phyloP scores from a whole-genome alignment of 2,113 vertebrate genomes.

The Labrus mixtus region DNA sequence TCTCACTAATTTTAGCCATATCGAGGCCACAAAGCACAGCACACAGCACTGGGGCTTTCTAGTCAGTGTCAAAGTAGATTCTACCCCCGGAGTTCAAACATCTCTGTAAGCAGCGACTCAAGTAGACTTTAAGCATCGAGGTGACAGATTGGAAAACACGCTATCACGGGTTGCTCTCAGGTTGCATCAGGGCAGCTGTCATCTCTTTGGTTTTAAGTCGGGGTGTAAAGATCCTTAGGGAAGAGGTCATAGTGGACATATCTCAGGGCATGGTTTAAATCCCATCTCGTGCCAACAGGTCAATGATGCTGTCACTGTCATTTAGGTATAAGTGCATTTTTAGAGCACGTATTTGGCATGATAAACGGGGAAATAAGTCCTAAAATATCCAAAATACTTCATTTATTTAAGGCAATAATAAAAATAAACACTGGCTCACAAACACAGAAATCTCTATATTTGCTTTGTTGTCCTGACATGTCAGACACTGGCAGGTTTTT shows the following conservation, averaged over 20 bases:
- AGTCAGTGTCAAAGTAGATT: slow-evolving; percentile 19
- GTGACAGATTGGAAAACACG: neutral
- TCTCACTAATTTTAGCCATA: slow-evolving; percentile 14
- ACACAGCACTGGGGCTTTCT: slow-evolving; percentile 5
- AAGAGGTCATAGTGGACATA: neutral
- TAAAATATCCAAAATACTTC: neutral
- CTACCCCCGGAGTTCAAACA: neutral
- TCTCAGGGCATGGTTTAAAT: neutral
- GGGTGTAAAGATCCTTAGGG: neutral
- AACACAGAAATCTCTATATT: slow-evolving; percentile 2
- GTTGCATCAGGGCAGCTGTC: slow-evolving; percentile 9
- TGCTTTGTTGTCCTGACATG: slow-evolving; percentile 24
- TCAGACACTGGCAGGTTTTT: slow-evolving; percentile 12
- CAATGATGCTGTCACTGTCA: neutral
- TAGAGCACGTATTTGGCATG: neutral
- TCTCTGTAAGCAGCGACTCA: slow-evolving; percentile 22
- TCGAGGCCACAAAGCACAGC: slow-evolving; percentile 37
- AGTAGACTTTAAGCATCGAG: neutral
- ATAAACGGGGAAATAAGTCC: neutral
- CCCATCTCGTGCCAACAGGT: neutral
- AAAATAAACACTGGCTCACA: neutral
- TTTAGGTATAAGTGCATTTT: neutral
- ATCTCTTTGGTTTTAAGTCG: neutral
- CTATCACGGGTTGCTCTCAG: neutral
- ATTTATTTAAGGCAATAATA: no score